Base-by-base conservation (phyloP, 2,797 vertebrate species). In the Poliocrania exsul region DNA sequence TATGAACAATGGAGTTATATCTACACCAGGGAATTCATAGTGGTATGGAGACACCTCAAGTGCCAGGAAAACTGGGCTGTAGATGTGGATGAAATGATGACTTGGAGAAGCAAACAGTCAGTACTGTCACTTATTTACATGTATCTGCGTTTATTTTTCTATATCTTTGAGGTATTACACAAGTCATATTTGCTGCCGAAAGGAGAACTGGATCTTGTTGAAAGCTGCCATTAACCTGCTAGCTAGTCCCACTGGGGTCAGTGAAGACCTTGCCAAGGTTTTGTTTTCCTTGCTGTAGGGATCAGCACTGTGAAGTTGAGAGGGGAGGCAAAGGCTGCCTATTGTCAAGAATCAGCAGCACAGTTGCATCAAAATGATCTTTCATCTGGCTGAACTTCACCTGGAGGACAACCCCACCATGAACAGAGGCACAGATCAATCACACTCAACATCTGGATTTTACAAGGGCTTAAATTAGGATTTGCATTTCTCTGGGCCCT, bases 11-110 rank as follows among this genome's bases (percentile, higher is more conserved):
- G 19, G 9, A 26, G 5, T 42, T 67, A 6, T n/a, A 46, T 24
- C 47, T 31, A 50, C 8, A 47, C 5, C 6, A 9, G 73, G 6
- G 4, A 61, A n/a, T 75, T 65, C 29, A 46, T 25, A 0, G 0
- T 29, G 46, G 17, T 6, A 38, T 0, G 0, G 46, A 66, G 44
- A 56, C 8, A 50, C 5, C 16, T 42, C 54, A 85, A 9, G 25
- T 17, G 24, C 13, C 11, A 15, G 18, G 35, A 91, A 31, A 64
- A 49, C 10, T n/a, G 38, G 26, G 14, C 29, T 50, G 24, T 19
- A 72, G 38, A 60, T 26, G 13, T 16, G 37, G 11, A 54, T 70
- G 38, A 65, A 81, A 65, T 4, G 5, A 33, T 62, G 47, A 21
- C 35, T 9, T 50, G 35, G 40, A 79, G 58, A 91, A 70, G 24